Percentiles rank a stretch among this genome's conserved stretches.
These are phyloP conservation scores for Arbacia lixula DNA, from an alignment of 53 echinoderm and acorn worm species.

Conservation along the genomic window DNA sequence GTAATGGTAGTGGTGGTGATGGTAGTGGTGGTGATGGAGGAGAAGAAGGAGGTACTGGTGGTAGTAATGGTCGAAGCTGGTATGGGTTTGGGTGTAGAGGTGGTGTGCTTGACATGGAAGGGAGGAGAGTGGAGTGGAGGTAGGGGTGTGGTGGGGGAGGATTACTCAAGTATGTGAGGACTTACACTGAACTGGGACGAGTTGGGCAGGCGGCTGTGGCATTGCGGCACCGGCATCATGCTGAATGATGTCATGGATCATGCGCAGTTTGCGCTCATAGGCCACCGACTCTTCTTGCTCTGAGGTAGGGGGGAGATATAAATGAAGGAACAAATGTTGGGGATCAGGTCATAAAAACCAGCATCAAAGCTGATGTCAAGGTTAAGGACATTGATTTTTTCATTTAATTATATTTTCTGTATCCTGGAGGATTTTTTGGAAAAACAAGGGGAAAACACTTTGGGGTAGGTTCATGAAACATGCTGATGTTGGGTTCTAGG, in stretches of 20 bases:
- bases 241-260: slow-evolving; percentile 93
- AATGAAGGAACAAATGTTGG: too few relatives aligned
- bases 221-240: slow-evolving; percentile 72
- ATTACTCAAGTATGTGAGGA: not conserved
- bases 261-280: slow-evolving; percentile 88
- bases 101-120: not conserved
- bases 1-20: too few relatives aligned
- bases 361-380: too few relatives aligned
- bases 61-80: not conserved
- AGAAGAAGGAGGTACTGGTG: not conserved
- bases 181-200: slow-evolving; percentile 69
- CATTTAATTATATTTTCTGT: too few relatives aligned
- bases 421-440: too few relatives aligned
- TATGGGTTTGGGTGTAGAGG: not conserved
- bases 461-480: too few relatives aligned
- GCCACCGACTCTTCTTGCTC: slow-evolving; percentile 89
- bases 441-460: too few relatives aligned
- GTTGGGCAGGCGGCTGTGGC: slow-evolving; percentile 63
- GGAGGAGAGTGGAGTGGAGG: not conserved
- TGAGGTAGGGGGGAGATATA: too few relatives aligned
- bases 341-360: too few relatives aligned
- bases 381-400: too few relatives aligned
- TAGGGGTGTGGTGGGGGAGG: not conserved
- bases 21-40: too few relatives aligned
- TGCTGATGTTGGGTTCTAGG: too few relatives aligned